Percentiles rank a stretch among this genome's conserved stretches.
Evolutionary conservation across 1,140 invertebrate genomes (phyloP).

Genomic region (Brachionus sp.): DNA sequence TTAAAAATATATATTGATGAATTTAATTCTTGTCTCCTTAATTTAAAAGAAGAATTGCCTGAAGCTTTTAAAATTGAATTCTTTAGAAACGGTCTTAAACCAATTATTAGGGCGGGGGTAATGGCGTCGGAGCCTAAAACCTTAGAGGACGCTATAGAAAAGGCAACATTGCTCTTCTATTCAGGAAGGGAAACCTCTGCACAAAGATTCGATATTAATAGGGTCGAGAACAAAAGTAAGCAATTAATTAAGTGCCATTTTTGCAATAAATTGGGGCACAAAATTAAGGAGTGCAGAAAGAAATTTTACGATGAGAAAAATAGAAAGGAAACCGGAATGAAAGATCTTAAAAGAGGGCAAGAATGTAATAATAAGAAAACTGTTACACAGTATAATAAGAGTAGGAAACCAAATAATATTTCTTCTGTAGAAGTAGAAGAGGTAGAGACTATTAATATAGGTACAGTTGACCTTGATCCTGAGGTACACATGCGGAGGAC

Average conservation of each 20-base stretch:
- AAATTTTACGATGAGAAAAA: background rate
- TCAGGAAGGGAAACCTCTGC: background rate
- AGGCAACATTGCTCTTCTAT: background rate
- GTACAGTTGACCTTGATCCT: background rate
- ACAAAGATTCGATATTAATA: background rate
- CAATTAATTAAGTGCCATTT: background rate
- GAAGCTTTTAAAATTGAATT: slow-evolving; percentile 29
- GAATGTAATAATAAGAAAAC: slow-evolving; percentile 10
- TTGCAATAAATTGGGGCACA: slow-evolving; percentile 4
- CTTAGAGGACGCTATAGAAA: background rate
- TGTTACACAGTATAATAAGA: background rate
- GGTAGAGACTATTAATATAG: background rate
- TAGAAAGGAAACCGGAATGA: background rate
- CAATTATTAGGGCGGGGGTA: slow-evolving; percentile 3
- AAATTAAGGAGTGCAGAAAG: background rate
- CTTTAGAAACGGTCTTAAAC: background rate
- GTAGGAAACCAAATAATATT: background rate
- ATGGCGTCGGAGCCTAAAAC: background rate
- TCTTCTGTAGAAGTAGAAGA: background rate
- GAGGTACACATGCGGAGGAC: background rate
- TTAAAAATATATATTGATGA: background rate
- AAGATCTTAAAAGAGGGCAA: background rate
- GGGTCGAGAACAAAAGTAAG: background rate
- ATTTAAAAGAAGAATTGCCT: slow-evolving; percentile 23
- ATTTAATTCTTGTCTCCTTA: slow-evolving; percentile 27